Evolutionary conservation across 2,113 vertebrate species (phyloP).

Genomic region (Phyllostomus hastatus): DNA sequence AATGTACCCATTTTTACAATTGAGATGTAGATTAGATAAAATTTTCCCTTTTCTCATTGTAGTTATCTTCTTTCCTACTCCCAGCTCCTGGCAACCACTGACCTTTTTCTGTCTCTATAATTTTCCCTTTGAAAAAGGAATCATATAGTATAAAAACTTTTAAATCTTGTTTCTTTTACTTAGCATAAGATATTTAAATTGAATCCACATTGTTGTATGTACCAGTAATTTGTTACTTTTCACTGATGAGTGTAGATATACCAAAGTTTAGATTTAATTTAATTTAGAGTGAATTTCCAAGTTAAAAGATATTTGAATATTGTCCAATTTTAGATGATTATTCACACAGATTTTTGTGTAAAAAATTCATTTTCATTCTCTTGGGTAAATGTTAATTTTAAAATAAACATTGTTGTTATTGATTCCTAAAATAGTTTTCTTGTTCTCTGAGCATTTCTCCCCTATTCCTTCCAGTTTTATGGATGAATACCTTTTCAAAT

Average conservation of each 20-base stretch:
- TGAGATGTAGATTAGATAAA: background rate
- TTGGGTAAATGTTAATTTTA: background rate
- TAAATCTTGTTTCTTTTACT: background rate
- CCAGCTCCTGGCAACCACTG: background rate
- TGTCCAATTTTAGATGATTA: background rate
- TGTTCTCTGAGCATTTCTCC: background rate
- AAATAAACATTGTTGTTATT: background rate
- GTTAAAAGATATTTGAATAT: background rate
- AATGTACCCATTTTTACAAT: background rate
- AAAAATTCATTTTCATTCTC: background rate
- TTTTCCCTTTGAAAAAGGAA: background rate
- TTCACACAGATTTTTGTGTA: background rate
- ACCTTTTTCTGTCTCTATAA: background rate
- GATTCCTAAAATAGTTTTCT: background rate
- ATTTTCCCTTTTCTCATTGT: background rate
- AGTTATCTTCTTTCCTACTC: background rate
- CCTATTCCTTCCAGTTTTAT: background rate
- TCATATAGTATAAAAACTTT: background rate
- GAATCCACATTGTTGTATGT: no score
- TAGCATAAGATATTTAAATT: no score
- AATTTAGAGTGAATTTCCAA: background rate
- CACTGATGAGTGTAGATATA: background rate
- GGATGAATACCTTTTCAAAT: background rate
- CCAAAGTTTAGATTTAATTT: background rate
- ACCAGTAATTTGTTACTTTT: no score